Evolutionary conservation across 92 coral and sea anemone species (phyloP), one percentile per base, ranked within the genome.

Genomic region (Palythoa heliodiscus): DNA sequence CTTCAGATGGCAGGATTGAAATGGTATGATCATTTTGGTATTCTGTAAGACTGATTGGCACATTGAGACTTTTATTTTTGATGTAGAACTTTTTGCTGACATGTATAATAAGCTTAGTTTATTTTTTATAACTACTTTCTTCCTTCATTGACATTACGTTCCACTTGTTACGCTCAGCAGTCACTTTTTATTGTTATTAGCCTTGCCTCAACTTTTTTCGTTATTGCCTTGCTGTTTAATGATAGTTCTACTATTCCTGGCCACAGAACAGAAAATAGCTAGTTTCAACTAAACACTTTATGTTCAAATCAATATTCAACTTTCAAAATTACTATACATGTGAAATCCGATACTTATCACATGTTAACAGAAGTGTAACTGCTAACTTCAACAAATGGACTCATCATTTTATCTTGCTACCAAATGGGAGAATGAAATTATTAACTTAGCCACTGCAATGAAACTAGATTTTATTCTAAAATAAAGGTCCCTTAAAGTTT

Each of bases 1-100:
- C n/a, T n/a, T n/a, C 48, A 22, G 70, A 67, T 66, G 89, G 89
- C 89, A 12, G 89, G 89, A 23, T 16, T 25, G 66, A 61, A 64
- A 17, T 78, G 80, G 89, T 68, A 80, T 69, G 86, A 80, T 24
- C n/a, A 73, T 83, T 47, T 75, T 88, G 78, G 84, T 88, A 23
- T 54, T 72, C 7, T 88, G 90, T 47, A 63, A 75, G 70, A 19
- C 68, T 63, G 86, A 87, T 10, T 87, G 58, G 83, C 89, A 79
- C 68, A 77, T 25, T 57, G 89, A 79, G 70, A 52, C 67, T 10
- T 78, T 87, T 64, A 24, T 23, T 24, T 87, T 79, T 87, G 80
- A 79, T 79, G 87, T 52, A 52, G 38, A 8, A 15, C 57, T 87
- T 37, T 87, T 68, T 55, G n/a, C 35, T 20, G 76, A 64, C 55